A percentile compares a stretch with the other conserved stretches of the same genome.
phyloP scores from a whole-genome alignment of 2,888 invertebrate species.

The Ferrisia virgata region DNA sequence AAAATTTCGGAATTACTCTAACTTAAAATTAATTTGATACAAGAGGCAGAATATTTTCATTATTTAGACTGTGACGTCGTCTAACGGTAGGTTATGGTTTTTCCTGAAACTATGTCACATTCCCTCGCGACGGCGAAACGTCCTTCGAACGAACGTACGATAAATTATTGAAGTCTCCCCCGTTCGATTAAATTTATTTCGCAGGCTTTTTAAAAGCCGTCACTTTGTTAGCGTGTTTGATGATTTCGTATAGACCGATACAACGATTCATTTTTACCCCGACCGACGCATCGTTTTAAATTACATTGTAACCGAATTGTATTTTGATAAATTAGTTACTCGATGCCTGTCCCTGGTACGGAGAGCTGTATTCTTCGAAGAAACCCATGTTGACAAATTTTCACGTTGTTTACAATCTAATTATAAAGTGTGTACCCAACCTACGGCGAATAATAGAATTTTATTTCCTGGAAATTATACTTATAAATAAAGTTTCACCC shows the following conservation, averaged over 20 bases:
- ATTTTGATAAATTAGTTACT: neutral
- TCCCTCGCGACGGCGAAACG: neutral
- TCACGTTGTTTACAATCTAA: neutral
- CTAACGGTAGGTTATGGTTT: slow-evolving; percentile 23
- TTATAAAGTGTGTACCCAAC: too few species aligned
- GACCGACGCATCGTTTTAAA: neutral
- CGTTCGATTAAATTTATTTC: slow-evolving; percentile 18
- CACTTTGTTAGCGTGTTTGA: neutral
- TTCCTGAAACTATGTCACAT: slow-evolving; percentile 29
- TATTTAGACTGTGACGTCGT: neutral
- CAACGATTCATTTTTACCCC: neutral
- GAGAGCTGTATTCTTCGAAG: neutral
- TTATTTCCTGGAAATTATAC: neutral
- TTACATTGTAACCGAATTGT: neutral
- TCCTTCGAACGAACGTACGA: slow-evolving; percentile 24
- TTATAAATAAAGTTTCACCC: neutral
- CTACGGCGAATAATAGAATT: neutral
- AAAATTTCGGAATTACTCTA: neutral
- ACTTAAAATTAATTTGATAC: neutral
- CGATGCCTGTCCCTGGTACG: neutral
- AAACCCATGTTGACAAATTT: neutral
- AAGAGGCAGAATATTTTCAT: neutral
- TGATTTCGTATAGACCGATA: neutral
- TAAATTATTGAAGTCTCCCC: slow-evolving; percentile 22
- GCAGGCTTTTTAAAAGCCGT: neutral